Conservation (phyloP, 1,140 invertebrate species). For the Carposina sasakii region DNA sequence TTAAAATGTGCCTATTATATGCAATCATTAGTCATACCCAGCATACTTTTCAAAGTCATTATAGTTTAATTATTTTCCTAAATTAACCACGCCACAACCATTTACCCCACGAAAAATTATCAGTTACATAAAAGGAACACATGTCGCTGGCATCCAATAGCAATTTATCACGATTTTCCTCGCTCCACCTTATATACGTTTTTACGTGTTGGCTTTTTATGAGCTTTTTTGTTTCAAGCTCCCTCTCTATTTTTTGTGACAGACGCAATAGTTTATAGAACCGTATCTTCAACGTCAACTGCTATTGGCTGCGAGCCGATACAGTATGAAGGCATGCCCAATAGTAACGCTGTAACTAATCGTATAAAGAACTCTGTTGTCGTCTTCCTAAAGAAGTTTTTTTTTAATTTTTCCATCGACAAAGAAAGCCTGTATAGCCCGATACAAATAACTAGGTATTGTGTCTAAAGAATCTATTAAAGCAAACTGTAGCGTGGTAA, state of each 20-base stretch:
- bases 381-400: constrained; percentile 32
- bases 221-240: constrained; percentile 42
- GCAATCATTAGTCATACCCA: too few species aligned
- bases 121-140: constrained; percentile 13
- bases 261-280: constrained; percentile 49
- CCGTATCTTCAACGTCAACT: constrained; percentile 25
- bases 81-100: constrained; percentile 9
- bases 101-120: constrained; percentile 8
- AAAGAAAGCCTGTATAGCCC: constrained; percentile 30
- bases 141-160: constrained; percentile 22
- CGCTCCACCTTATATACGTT: constrained; percentile 42
- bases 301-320: constrained; percentile 47
- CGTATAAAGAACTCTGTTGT: constrained; percentile 43
- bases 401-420: constrained; percentile 41
- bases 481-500: constrained; percentile 31
- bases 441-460: constrained; percentile 45
- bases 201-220: constrained; percentile 28
- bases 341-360: constrained; percentile 45
- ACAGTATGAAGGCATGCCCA: constrained; percentile 38
- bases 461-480: constrained; percentile 56
- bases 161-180: constrained; percentile 59
- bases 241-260: constrained; percentile 38
- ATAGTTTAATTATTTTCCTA: constrained; percentile 14
- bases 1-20: too few species aligned
- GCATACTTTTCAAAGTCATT: constrained; percentile 13